Conservation (phyloP, 1,140 invertebrate genomes). For the Limonius californicus region DNA sequence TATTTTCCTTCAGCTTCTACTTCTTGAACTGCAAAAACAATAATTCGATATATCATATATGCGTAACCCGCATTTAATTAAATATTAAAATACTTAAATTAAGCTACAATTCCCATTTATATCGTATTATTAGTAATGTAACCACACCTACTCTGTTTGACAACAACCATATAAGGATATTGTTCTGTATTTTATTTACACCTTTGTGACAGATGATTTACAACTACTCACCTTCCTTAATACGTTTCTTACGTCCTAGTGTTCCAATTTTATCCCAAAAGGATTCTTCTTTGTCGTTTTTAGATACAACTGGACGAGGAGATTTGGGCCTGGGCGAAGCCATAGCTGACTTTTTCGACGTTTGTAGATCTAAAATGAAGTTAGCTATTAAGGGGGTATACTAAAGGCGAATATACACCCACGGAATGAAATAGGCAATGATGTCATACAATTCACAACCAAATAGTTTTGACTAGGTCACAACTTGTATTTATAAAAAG, state of each 20-base stretch:
- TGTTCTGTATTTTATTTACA: too few species aligned
- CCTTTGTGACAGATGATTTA: too few species aligned
- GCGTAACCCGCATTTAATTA: too few species aligned
- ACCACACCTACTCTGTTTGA: conserved; percentile 28
- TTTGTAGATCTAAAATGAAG: not conserved
- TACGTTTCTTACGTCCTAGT: conserved; percentile 82
- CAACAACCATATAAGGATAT: conserved; percentile 44
- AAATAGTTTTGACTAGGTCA: too few species aligned
- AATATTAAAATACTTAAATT: not conserved
- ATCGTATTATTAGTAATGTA: too few species aligned
- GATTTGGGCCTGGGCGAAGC: conserved; percentile 77
- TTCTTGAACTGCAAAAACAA: conserved; percentile 74
- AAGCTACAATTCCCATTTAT: too few species aligned
- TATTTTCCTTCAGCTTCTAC: conserved; percentile 93
- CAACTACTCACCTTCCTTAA: conserved; percentile 80
- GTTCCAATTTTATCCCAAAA: conserved; percentile 92
- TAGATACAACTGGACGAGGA: conserved; percentile 62
- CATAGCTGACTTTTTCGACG: conserved; percentile 56
- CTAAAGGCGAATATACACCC: too few species aligned
- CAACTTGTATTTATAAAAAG: too few species aligned
- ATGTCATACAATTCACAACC: too few species aligned
- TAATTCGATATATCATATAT: too few species aligned
- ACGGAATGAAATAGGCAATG: too few species aligned
- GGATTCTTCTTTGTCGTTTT: conserved; percentile 86
- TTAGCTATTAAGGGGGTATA: too few species aligned